Conservation (phyloP, 1,140 invertebrate species). For the Nylanderia fulva region DNA sequence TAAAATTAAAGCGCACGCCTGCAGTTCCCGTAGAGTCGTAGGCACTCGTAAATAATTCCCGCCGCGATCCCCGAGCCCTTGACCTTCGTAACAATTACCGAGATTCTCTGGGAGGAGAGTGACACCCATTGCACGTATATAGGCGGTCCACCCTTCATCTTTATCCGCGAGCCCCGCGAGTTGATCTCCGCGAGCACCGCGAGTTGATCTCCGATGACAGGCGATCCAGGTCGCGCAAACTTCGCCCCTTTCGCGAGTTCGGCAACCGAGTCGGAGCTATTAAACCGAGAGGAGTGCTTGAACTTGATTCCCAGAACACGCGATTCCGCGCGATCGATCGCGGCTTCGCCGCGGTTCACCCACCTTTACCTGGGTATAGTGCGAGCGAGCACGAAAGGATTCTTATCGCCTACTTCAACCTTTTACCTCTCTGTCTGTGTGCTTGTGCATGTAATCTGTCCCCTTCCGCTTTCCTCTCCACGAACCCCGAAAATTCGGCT, state of each 20-base stretch:
- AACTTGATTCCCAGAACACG: slow-evolving; percentile 56
- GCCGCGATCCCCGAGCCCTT: slow-evolving; percentile 19
- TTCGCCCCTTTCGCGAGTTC: slow-evolving; percentile 19
- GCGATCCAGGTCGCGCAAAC: too few relatives aligned
- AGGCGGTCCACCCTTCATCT: too few relatives aligned
- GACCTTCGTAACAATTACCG: slow-evolving; percentile 58
- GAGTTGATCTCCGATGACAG: background rate
- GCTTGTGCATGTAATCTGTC: slow-evolving; percentile 19
- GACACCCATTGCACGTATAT: too few relatives aligned
- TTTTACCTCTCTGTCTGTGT: too few relatives aligned
- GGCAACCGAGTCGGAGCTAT: slow-evolving; percentile 49
- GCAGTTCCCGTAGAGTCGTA: slow-evolving; percentile 40
- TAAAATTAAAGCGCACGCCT: slow-evolving; percentile 46
- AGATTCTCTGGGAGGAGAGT: slow-evolving; percentile 27
- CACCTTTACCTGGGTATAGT: slow-evolving; percentile 46
- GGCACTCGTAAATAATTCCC: slow-evolving; percentile 62
- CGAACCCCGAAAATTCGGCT: slow-evolving; percentile 27
- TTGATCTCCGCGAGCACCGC: background rate
- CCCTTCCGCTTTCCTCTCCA: too few relatives aligned
- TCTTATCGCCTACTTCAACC: slow-evolving; percentile 56
- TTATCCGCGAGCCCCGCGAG: background rate
- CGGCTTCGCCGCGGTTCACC: slow-evolving; percentile 28
- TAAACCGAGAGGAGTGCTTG: slow-evolving; percentile 54
- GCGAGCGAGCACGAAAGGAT: slow-evolving; percentile 42
- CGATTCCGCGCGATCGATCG: slow-evolving; percentile 55